A percentile compares a stretch with the other conserved stretches of the same genome.
Evolutionary conservation across 2,797 vertebrate genomes (phyloP).

Genomic region (Phataginus tetradactyla): DNA sequence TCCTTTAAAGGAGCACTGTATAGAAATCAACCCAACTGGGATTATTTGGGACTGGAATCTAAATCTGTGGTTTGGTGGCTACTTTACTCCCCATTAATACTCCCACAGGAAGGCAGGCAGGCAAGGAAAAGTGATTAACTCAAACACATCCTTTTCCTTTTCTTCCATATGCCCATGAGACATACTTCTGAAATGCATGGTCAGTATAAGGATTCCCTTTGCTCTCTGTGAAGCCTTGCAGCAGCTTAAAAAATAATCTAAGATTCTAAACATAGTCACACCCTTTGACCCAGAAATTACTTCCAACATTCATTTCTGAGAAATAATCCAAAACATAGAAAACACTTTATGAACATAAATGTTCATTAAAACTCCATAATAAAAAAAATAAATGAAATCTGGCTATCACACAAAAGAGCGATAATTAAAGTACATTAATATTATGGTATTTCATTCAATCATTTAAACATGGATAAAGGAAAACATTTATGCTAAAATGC

Average conservation of each 20-base stretch:
- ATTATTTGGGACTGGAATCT: constrained; percentile 44
- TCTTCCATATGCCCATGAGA: background rate
- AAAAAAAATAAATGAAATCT: constrained; percentile 48
- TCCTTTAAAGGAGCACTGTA: background rate
- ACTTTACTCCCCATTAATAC: constrained; percentile 51
- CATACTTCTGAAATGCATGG: constrained; percentile 36
- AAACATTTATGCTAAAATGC: constrained; percentile 30
- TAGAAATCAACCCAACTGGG: constrained; percentile 28
- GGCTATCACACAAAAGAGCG: background rate
- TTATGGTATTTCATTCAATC: constrained; percentile 8
- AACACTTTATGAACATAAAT: constrained; percentile 35
- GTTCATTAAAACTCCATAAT: background rate
- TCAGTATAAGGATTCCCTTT: background rate
- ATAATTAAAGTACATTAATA: constrained; percentile 25
- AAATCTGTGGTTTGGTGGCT: constrained; percentile 48
- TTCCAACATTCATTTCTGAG: constrained; percentile 9
- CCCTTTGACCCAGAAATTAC: constrained; percentile 14
- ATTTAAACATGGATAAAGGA: background rate
- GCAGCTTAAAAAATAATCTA: constrained; percentile 45
- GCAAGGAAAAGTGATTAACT: constrained; percentile 46
- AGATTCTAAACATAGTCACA: constrained; percentile 40
- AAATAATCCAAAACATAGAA: constrained; percentile 40
- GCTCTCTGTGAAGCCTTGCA: background rate
- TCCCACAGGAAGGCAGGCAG: constrained; percentile 12
- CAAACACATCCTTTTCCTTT: constrained; percentile 13